A percentile compares a stretch with the other conserved stretches of the same genome.
Evolutionary conservation across 2,888 invertebrate genomes (phyloP).

Genomic region (Hybos culiciformis): DNA sequence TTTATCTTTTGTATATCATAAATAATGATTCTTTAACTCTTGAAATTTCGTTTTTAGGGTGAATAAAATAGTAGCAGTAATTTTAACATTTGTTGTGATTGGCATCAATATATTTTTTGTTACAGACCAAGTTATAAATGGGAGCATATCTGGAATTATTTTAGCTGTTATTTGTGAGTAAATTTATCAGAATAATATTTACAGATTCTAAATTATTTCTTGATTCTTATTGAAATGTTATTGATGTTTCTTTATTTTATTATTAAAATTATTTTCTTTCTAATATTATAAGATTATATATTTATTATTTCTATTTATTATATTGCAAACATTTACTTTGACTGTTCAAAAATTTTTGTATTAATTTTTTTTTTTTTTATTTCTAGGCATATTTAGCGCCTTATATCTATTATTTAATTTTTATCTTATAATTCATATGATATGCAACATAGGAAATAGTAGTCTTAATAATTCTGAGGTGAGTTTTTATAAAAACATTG

Average conservation of each 20-base stretch:
- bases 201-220: background rate
- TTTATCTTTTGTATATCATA: constrained; percentile 1
- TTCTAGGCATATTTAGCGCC: constrained; percentile 41
- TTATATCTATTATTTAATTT: constrained; percentile 58
- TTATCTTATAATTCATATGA: constrained; percentile 62
- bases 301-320: too few relatives aligned
- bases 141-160: constrained; percentile 34
- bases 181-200: constrained; percentile 11
- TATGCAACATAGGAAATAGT: constrained; percentile 25
- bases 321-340: too few relatives aligned
- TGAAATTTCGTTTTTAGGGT: constrained; percentile 38
- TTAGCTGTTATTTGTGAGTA: constrained; percentile 36
- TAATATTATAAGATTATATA: background rate
- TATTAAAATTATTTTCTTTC: background rate
- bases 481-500: constrained; percentile 2
- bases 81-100: constrained; percentile 57
- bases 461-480: background rate
- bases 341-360: too few relatives aligned
- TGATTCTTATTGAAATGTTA: background rate
- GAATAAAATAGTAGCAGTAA: constrained; percentile 52
- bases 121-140: constrained; percentile 41
- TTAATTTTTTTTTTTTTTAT: constrained; percentile 5
- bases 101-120: constrained; percentile 70
- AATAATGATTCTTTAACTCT: too few relatives aligned
- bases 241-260: background rate